Evolutionary conservation across 2,888 invertebrate species (phyloP), one percentile per base, ranked within the genome.

Genomic region (Blastobasis lacticolella): DNA sequence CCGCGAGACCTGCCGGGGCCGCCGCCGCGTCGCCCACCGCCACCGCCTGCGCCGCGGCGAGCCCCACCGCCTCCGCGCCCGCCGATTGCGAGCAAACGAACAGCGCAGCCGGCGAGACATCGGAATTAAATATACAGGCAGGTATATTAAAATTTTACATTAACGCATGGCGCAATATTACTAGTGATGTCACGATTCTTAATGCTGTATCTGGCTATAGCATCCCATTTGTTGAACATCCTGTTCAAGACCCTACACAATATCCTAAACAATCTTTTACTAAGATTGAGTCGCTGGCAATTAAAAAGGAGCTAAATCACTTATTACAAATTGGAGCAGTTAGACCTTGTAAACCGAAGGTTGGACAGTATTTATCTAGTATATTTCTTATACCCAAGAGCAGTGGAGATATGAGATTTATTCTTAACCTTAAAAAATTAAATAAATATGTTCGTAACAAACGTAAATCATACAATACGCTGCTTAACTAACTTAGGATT

Each of bases 381-480:
- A 50, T 53, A 10, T 54, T 57, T 37, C 38, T 54, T 5, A 46
- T 51, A 1, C 55, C 52, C 4, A 52, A 52, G 46, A 50, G 8
- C 23, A 48, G 49, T 40, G 57, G 54, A 5, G 38, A n/a, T 9
- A 45, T 43, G 41, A 23, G 55, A 6, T 55, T 57, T 44, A 55
- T 55, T 46, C 49, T 55, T 45, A 55, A 57, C 45, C 38, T 57
- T 9, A 55, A 55, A 38, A 49, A 52, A 4, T 40, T 51, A 37
- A 55, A 55, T 37, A 49, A 49, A 10, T 49, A 7, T 37, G 38
- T 54, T 36, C 5, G n/a, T 1, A 10, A n/a, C 37, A 4, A 49
- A 49, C 7, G 49, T 8, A n/a, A 8, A 38, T 8, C 38, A 37
- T 3, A 49, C 49, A 6, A 10, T 49, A 5, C 1, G 7, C 3